A percentile compares a stretch with the other conserved stretches of the same genome.
Evolutionary conservation across 2,113 vertebrate species (phyloP).

Genomic region (Tringa solitaria): DNA sequence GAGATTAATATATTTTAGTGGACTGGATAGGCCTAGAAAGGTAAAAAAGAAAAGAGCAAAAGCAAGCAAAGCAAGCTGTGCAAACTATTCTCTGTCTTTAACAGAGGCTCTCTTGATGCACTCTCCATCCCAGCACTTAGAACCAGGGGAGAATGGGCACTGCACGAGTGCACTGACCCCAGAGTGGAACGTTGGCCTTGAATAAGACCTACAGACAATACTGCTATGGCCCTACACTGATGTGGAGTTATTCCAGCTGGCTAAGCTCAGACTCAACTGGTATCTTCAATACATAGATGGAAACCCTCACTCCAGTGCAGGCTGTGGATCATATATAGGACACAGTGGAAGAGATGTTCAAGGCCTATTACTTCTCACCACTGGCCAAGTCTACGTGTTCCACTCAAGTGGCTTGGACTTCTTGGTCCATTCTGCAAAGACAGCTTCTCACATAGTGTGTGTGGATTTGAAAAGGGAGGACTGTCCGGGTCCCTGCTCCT

Average conservation of each 20-base stretch:
- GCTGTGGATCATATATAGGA: background rate
- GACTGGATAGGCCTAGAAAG: background rate
- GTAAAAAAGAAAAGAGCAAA: background rate
- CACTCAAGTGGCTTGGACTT: background rate
- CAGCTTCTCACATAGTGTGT: background rate
- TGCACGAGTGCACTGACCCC: background rate
- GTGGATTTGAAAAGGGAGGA: background rate
- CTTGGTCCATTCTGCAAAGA: background rate
- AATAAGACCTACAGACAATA: background rate
- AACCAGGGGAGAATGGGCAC: fast-evolving
- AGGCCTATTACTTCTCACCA: background rate
- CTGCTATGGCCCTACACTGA: background rate
- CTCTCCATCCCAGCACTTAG: background rate
- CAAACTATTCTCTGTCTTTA: background rate
- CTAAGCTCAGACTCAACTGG: background rate
- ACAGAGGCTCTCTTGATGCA: background rate
- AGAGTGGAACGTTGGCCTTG: background rate
- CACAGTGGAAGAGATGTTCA: background rate
- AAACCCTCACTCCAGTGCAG: background rate
- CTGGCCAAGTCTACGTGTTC: background rate
- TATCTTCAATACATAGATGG: background rate
- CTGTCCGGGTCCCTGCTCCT: fast-evolving
- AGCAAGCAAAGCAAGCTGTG: background rate
- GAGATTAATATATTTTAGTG: background rate
- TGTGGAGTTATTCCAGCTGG: background rate